These are phyloP conservation scores for Euclidia mi DNA, from an alignment of 2,888 invertebrate species.

Conservation along the genomic window DNA sequence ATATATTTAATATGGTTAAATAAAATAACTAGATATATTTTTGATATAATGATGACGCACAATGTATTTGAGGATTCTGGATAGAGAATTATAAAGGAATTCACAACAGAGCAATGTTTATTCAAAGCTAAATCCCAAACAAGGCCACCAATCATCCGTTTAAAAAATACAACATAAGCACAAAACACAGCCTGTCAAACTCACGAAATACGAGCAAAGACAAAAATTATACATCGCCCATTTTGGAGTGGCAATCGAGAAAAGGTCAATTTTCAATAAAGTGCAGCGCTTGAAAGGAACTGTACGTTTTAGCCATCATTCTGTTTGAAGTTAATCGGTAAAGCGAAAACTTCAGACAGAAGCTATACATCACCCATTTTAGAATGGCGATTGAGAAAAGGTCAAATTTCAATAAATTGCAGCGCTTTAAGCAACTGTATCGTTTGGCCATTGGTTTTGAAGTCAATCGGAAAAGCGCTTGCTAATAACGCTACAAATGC, in stretches of 20 bases:
- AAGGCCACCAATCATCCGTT: not conserved
- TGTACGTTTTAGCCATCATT: too few species aligned
- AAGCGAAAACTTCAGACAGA: not conserved
- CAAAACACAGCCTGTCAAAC: not conserved
- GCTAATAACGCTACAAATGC: slow-evolving; percentile 49
- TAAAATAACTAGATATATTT: too few species aligned
- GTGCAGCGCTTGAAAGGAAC: too few species aligned
- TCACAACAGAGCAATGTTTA: too few species aligned
- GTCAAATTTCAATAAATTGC: slow-evolving; percentile 38
- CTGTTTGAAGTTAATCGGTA: too few species aligned
- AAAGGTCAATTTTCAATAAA: too few species aligned
- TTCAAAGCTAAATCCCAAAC: not conserved
- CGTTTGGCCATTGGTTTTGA: slow-evolving; percentile 51
- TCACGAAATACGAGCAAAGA: not conserved
- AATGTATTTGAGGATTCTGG: too few species aligned
- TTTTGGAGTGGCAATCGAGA: too few species aligned
- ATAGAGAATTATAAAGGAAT: not conserved
- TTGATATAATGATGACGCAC: too few species aligned
- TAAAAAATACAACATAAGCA: not conserved
- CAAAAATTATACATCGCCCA: too few species aligned
- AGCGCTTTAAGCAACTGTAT: slow-evolving; percentile 19
- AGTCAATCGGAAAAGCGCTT: slow-evolving; percentile 54
- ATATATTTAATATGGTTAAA: too few species aligned
- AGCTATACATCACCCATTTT: not conserved
- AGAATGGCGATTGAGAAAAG: slow-evolving; percentile 4